These are phyloP conservation scores for Hippasteria phrygiana DNA, from an alignment of 53 echinoderm and acorn worm genomes.

Conservation along the genomic window DNA sequence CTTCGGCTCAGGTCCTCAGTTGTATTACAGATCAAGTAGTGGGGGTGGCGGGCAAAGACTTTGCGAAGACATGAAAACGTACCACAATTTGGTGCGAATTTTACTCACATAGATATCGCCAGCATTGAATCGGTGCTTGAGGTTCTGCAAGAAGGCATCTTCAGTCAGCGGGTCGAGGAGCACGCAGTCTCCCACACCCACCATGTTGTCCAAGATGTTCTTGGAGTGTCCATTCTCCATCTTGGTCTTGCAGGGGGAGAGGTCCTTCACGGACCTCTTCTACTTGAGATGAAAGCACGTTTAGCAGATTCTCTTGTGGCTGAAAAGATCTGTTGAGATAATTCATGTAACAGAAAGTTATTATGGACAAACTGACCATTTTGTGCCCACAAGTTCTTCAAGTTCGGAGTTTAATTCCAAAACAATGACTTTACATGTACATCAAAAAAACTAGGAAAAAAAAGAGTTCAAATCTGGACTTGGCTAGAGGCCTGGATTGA, in stretches of 20 bases:
- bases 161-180: constrained; percentile 92
- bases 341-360: no score
- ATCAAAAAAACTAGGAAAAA: no score
- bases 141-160: constrained; percentile 87
- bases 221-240: constrained; percentile 66
- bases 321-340: neutral
- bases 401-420: no score
- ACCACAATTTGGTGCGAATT: no score
- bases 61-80: neutral
- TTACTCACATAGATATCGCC: constrained; percentile 96
- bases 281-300: neutral
- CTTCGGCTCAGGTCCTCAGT: no score
- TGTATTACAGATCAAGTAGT: no score
- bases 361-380: no score
- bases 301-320: neutral
- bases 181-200: constrained; percentile 93
- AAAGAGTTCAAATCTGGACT: no score
- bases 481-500: no score
- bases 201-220: constrained; percentile 90
- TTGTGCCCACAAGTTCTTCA: no score
- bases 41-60: neutral
- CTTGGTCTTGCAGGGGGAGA: constrained; percentile 39
- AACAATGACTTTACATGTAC: no score
- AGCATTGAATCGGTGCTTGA: constrained; percentile 78
- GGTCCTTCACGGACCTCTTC: neutral